phyloP scores from a whole-genome alignment of 2,113 vertebrate genomes.

The Grammomys surdaster region DNA sequence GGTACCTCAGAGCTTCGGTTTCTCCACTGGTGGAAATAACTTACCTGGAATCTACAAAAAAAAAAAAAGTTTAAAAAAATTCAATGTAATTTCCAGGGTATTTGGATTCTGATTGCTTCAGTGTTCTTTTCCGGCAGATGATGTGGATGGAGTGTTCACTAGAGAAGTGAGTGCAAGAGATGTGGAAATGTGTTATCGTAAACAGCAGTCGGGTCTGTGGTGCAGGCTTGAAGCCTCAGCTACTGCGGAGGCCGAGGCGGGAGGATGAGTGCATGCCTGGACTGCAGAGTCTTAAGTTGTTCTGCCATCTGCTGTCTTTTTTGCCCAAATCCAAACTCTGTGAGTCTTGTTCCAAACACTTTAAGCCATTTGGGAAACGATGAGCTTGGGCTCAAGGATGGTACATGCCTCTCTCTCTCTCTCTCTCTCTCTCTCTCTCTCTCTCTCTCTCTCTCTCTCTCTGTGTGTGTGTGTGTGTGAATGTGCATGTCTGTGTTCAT shows the following conservation, averaged over 20 bases:
- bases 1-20: background rate
- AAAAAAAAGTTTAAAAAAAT: background rate
- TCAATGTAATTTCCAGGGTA: background rate
- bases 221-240: background rate
- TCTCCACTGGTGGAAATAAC: background rate
- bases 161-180: background rate
- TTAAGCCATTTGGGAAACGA: background rate
- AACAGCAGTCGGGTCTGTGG: too few relatives aligned
- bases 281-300: background rate
- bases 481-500: background rate
- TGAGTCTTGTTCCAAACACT: conserved; percentile 39
- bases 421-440: too few relatives aligned
- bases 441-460: too few relatives aligned
- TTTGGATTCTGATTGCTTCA: background rate
- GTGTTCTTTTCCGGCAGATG: background rate
- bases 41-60: background rate
- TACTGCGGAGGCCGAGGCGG: too few relatives aligned
- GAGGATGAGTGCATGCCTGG: background rate
- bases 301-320: background rate
- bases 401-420: background rate
- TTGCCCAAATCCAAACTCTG: background rate
- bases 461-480: background rate
- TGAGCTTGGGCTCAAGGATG: background rate
- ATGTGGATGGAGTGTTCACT: background rate
- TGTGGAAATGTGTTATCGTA: background rate